Evolutionary conservation across 2,888 invertebrate genomes (phyloP), one percentile per base, ranked within the genome.

Genomic region (Desoria tigrina): DNA sequence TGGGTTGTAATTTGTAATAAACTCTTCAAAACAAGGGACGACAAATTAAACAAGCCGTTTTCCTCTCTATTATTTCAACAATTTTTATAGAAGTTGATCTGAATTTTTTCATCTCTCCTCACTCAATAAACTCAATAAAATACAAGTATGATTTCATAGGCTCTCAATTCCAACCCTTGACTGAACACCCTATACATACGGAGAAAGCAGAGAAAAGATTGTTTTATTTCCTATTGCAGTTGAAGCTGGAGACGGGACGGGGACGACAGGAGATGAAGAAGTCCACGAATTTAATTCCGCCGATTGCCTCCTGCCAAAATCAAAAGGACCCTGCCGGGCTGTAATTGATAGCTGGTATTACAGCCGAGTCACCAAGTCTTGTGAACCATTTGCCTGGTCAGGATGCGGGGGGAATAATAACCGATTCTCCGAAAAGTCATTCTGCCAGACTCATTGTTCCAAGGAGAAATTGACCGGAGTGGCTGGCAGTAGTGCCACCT

Each of bases 381-480:
- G 81, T 71, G 78, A 79, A 61, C 63, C 66, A 14, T 81, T 81
- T 72, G 66, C 77, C 21, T 81, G 79, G 72, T 79, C 80, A 21
- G 81, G 81, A n/a, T 69, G 69, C 51, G 73, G 74, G 32, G 74
- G 76, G 51, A 76, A 76, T 66, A 69, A 68, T 55, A 76, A 76
- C 63, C 54, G 76, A 57, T 76, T 76, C 61, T 23, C 64, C 2
- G 71, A 68, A 27, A 63, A 68, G 51, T 60, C 9, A 24, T 62
- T 69, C 9, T 76, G 76, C 63, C 63, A 73, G 50, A 63, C 49
- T 26, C 32, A 45, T 16, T 72, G 73, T 53, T 21, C 37, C 45
- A 58, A 51, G 26, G 51, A 51, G 14, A 51, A 57, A 39, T 65
- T 51, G 39, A 26, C 37, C 61, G 11, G 39, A n/a, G 42, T 28